Percentiles rank a stretch among this genome's conserved stretches.
These are phyloP conservation scores for Penaeus monodon DNA, from an alignment of 2,888 invertebrate genomes.

Conservation along the genomic window DNA sequence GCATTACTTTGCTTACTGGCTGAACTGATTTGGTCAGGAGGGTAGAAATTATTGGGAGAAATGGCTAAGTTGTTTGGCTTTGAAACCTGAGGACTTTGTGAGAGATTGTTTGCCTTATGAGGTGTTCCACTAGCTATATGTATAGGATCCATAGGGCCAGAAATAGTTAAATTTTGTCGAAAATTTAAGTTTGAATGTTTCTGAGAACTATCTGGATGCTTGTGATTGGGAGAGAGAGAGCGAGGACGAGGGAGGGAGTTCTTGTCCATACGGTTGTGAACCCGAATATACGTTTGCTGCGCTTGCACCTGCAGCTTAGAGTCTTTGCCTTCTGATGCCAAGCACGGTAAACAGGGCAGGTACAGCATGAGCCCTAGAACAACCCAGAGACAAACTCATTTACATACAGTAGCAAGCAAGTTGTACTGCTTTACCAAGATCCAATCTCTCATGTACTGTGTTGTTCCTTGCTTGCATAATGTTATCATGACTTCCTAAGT, in stretches of 20 bases:
- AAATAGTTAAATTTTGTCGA: conserved; percentile 47
- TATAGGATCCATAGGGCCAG: conserved; percentile 54
- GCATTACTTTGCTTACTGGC: conserved; percentile 47
- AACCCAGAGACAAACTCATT: conserved; percentile 59
- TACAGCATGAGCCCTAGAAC: conserved; percentile 67
- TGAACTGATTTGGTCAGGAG: conserved; percentile 40
- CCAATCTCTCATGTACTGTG: conserved; percentile 8
- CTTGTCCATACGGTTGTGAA: conserved; percentile 62
- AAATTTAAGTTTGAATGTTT: conserved; percentile 48
- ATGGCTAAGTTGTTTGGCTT: conserved; percentile 50
- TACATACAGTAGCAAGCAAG: conserved; percentile 56
- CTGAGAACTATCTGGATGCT: conserved; percentile 50
- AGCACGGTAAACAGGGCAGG: conserved; percentile 68
- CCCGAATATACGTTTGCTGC: conserved; percentile 66
- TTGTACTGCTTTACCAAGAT: conserved; percentile 41
- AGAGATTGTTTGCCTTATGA: conserved; percentile 40
- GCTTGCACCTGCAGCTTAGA: conserved; percentile 66
- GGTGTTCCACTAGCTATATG: conserved; percentile 57
- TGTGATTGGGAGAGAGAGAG: conserved; percentile 63
- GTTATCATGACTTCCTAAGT: too few relatives aligned
- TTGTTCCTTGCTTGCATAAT: too few relatives aligned
- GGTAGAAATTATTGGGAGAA: conserved; percentile 33
- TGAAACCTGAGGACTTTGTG: conserved; percentile 21
- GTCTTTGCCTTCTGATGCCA: conserved; percentile 66
- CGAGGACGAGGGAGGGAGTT: conserved; percentile 61